These are phyloP conservation scores for Plemyria rubiginata DNA, from an alignment of 2,888 invertebrate species.

Conservation along the genomic window DNA sequence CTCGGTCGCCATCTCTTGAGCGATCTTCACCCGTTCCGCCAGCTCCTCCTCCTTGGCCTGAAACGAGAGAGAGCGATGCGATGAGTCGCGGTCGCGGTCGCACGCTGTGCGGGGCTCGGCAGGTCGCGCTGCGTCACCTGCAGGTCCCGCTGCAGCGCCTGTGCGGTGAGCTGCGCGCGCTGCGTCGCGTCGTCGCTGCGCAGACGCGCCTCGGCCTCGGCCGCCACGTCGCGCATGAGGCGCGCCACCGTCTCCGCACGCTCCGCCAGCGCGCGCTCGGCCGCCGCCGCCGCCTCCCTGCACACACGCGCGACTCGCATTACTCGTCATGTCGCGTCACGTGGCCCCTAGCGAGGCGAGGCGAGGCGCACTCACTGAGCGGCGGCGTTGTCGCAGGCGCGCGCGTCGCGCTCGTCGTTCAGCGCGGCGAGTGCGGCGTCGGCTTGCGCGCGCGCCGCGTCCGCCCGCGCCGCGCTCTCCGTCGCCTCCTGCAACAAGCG, in stretches of 20 bases:
- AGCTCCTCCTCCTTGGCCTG: conserved; percentile 62
- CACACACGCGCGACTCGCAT: not conserved
- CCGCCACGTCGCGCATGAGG: conserved; percentile 56
- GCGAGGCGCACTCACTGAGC: not conserved
- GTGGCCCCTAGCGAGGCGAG: no score
- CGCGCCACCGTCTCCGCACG: conserved; percentile 51
- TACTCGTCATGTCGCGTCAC: not conserved
- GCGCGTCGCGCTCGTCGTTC: conserved; percentile 41
- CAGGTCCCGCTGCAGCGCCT: not conserved
- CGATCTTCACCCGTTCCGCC: conserved; percentile 56
- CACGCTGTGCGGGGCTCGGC: not conserved
- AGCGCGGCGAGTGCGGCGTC: conserved; percentile 34
- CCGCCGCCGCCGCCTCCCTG: conserved; percentile 8
- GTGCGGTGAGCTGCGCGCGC: not conserved
- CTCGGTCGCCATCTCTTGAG: conserved; percentile 60
- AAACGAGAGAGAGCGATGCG: conserved; percentile 10
- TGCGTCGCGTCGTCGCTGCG: conserved; percentile 45
- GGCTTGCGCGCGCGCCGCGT: not conserved
- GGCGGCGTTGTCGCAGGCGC: conserved; percentile 2
- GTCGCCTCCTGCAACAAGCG: conserved; percentile 8
- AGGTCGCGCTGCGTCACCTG: not conserved
- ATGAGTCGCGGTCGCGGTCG: not conserved
- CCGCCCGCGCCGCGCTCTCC: not conserved
- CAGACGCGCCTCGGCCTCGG: conserved; percentile 46
- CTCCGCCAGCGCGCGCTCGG: conserved; percentile 43